A percentile compares a stretch with the other conserved stretches of the same genome.
phyloP scores from a whole-genome alignment of 2,797 vertebrate genomes.

The Gouania willdenowi region DNA sequence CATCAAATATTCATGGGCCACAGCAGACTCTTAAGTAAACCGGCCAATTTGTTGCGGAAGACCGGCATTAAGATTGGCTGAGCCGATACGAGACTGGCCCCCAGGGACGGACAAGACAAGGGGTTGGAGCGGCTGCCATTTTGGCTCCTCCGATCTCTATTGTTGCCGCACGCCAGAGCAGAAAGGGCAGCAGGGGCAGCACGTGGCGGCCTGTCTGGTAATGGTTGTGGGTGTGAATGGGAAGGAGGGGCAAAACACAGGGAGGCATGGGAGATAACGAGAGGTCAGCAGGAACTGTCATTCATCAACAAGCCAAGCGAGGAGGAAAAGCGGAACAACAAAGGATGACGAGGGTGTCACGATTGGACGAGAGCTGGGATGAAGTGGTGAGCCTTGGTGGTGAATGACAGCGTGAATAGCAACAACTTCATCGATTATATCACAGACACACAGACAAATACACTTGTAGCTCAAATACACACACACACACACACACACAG shows the following conservation, averaged over 20 bases:
- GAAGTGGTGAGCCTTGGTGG: slow-evolving; percentile 15
- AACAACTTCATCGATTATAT: slow-evolving; percentile 33
- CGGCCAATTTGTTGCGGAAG: slow-evolving; percentile 80
- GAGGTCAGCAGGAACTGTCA: slow-evolving; percentile 42
- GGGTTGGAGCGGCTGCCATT: slow-evolving; percentile 51
- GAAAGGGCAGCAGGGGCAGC: slow-evolving; percentile 28
- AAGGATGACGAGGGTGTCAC: slow-evolving; percentile 26
- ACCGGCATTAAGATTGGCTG: slow-evolving; percentile 74
- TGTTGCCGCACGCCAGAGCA: slow-evolving; percentile 49
- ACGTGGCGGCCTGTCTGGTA: slow-evolving; percentile 48
- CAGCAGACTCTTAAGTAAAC: slow-evolving; percentile 78
- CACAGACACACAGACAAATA: slow-evolving; percentile 31
- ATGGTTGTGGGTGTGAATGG: slow-evolving; percentile 36
- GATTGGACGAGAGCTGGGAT: slow-evolving; percentile 56
- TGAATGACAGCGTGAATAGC: not conserved
- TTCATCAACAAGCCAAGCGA: slow-evolving; percentile 33
- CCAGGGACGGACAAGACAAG: slow-evolving; percentile 38
- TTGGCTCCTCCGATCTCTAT: slow-evolving; percentile 60
- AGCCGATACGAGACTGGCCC: slow-evolving; percentile 55
- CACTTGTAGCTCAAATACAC: too few relatives aligned
- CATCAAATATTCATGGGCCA: slow-evolving; percentile 81
- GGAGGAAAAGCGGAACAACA: slow-evolving; percentile 22
- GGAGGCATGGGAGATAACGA: slow-evolving; percentile 40
- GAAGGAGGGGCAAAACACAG: slow-evolving; percentile 16
- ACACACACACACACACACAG: slow-evolving; percentile 6